phyloP scores from a whole-genome alignment of 1,140 invertebrate species.

The Drosophila paulistorum region DNA sequence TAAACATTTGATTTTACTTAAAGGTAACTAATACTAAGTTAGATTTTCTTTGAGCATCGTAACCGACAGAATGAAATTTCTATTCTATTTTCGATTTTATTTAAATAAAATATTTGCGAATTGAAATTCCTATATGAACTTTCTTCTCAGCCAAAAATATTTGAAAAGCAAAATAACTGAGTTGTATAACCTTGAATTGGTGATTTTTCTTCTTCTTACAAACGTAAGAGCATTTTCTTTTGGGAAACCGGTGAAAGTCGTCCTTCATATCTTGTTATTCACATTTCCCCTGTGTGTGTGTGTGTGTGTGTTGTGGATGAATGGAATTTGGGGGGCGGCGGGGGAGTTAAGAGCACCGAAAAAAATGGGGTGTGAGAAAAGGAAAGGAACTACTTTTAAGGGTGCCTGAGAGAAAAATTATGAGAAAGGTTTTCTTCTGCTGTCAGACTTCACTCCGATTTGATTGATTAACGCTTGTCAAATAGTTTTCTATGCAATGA shows the following conservation, averaged over 20 bases:
- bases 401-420: constrained; percentile 51
- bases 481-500: constrained; percentile 54
- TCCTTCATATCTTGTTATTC: not conserved
- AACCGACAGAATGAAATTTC: too few species aligned
- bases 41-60: too few species aligned
- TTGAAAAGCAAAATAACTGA: not conserved
- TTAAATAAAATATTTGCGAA: not conserved
- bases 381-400: not conserved
- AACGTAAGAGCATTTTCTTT: not conserved
- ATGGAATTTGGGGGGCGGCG: constrained; percentile 1
- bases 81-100: not conserved
- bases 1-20: too few species aligned
- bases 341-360: constrained; percentile 17
- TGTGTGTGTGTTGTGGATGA: constrained; percentile 4
- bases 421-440: constrained; percentile 70
- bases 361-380: not conserved
- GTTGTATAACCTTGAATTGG: not conserved
- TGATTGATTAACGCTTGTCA: constrained; percentile 78
- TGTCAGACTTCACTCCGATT: constrained; percentile 60
- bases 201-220: not conserved
- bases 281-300: not conserved
- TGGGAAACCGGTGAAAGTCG: not conserved
- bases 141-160: not conserved
- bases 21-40: too few species aligned
- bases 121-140: too few species aligned